These are phyloP conservation scores for Siniperca undulata DNA, from an alignment of 2,797 vertebrate species.

Conservation along the genomic window DNA sequence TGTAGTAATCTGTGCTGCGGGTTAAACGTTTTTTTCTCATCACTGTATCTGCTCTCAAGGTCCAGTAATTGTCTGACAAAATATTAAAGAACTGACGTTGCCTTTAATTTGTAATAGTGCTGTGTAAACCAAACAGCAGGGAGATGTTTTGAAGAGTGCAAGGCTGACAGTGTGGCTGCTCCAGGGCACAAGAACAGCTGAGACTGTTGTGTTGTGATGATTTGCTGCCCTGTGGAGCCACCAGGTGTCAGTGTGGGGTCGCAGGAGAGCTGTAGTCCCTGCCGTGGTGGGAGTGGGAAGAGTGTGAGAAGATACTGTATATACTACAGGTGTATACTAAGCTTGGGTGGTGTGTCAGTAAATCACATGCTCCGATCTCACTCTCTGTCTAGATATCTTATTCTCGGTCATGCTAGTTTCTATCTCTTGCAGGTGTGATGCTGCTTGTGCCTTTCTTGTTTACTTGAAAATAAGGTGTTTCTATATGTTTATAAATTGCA, in stretches of 20 bases:
- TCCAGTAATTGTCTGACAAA: constrained; percentile 29
- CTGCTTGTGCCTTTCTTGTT: constrained; percentile 18
- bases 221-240: constrained; percentile 57
- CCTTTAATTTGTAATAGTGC: constrained; percentile 5
- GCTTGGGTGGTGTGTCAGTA: constrained; percentile 46
- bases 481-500: constrained; percentile 24
- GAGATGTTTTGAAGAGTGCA: constrained; percentile 30
- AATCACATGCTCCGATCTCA: constrained; percentile 45
- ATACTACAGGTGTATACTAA: constrained; percentile 72
- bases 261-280: constrained; percentile 16
- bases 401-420: constrained; percentile 14
- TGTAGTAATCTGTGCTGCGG: constrained; percentile 41
- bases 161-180: constrained; percentile 46
- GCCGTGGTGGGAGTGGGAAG: constrained; percentile 24
- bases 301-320: constrained; percentile 2
- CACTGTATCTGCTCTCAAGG: constrained; percentile 36
- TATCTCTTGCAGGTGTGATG: constrained; percentile 14
- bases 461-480: constrained; percentile 25
- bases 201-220: constrained; percentile 12
- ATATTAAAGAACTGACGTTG: constrained; percentile 24
- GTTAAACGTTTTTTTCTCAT: constrained; percentile 6
- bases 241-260: constrained; percentile 79
- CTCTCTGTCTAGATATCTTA: constrained; percentile 17
- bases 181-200: constrained; percentile 12
- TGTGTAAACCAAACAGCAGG: constrained; percentile 44